Conservation (phyloP, 1,140 invertebrate genomes). For the Trichonephila inaurata region DNA sequence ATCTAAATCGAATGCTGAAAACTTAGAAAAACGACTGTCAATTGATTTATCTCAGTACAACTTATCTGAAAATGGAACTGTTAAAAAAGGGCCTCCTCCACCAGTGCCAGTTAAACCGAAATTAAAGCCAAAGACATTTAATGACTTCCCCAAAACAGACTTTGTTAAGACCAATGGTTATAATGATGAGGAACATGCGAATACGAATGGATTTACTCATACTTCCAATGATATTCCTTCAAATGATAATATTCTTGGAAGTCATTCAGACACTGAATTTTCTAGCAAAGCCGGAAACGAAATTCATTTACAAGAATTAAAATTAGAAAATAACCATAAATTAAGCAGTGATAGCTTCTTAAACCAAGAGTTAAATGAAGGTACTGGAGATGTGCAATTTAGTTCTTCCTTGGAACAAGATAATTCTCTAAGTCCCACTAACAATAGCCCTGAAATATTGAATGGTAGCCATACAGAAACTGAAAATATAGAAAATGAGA, state of each 20-base stretch:
- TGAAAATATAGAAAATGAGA: background rate
- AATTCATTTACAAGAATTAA: background rate
- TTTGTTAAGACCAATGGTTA: conserved; percentile 5
- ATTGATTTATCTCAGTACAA: conserved; percentile 37
- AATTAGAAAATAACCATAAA: background rate
- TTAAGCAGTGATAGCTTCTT: background rate
- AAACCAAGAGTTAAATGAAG: background rate
- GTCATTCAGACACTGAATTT: background rate
- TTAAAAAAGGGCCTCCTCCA: conserved; percentile 67
- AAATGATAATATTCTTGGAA: background rate
- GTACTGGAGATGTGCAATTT: background rate
- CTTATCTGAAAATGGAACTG: background rate
- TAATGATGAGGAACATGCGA: conserved; percentile 4
- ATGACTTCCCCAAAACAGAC: conserved; percentile 8
- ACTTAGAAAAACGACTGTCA: conserved; percentile 63
- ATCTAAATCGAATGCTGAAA: conserved; percentile 9
- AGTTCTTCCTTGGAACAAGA: background rate
- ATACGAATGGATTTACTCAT: background rate
- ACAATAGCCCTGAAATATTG: background rate
- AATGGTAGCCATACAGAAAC: background rate
- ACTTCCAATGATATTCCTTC: background rate
- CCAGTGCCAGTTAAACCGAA: conserved; percentile 67
- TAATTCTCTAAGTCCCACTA: background rate
- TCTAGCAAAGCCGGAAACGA: background rate
- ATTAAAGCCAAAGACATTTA: conserved; percentile 42